Conservation (phyloP, 2,113 vertebrate genomes). For the Grus americana region DNA sequence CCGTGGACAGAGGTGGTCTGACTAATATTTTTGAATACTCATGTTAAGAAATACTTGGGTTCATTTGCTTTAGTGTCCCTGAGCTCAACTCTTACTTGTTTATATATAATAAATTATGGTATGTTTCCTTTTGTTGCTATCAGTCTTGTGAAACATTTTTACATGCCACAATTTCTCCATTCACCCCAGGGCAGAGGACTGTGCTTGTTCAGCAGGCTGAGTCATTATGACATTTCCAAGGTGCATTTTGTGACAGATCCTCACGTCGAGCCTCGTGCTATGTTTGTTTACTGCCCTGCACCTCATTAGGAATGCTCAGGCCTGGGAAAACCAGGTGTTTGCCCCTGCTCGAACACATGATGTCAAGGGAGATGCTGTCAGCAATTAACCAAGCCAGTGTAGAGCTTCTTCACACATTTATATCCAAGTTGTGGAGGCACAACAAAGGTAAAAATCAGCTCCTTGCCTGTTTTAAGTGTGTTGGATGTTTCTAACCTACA, state of each 20-base stretch:
- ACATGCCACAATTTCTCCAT: neutral
- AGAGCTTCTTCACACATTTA: neutral
- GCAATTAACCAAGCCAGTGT: neutral
- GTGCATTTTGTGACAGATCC: neutral
- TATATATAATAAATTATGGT: rapidly evolving
- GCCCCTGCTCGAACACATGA: neutral
- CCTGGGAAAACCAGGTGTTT: neutral
- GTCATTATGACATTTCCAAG: neutral
- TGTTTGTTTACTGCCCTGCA: neutral
- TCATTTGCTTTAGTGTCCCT: neutral
- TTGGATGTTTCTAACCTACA: neutral
- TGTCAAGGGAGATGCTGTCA: neutral
- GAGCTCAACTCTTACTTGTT: neutral
- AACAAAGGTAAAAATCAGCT: neutral
- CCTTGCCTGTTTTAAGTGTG: neutral
- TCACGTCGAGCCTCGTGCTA: rapidly evolving
- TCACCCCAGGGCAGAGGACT: neutral
- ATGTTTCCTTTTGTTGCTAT: neutral
- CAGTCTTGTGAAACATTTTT: neutral
- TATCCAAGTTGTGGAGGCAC: neutral
- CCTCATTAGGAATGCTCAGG: neutral
- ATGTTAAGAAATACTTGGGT: neutral
- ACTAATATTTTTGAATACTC: neutral
- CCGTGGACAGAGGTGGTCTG: neutral
- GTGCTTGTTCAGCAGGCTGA: neutral